phyloP scores from a whole-genome alignment of 2,888 invertebrate species.

The Lumbricus terrestris region DNA sequence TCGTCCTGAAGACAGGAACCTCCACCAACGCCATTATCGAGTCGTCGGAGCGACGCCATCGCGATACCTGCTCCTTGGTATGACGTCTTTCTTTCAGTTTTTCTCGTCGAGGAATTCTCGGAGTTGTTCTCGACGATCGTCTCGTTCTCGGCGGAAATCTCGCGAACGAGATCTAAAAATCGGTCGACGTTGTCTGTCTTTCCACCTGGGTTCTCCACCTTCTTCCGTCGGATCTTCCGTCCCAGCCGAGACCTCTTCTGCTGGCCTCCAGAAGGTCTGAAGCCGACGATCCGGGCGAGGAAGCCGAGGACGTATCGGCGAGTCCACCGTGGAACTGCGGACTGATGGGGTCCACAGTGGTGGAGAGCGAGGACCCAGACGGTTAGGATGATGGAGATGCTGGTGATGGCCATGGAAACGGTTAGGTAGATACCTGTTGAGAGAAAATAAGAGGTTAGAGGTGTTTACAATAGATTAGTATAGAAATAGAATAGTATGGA shows the following conservation, averaged over 20 bases:
- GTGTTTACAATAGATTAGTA: too few species aligned
- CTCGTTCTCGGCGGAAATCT: constrained; percentile 10
- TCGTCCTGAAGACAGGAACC: constrained; percentile 15
- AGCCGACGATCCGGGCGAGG: constrained; percentile 36
- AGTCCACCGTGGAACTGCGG: constrained; percentile 42
- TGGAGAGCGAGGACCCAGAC: constrained; percentile 46
- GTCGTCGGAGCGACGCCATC: constrained; percentile 26
- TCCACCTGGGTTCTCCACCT: not conserved
- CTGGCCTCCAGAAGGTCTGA: constrained; percentile 13
- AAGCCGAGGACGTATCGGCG: constrained; percentile 34
- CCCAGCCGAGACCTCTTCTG: not conserved
- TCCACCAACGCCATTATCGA: constrained; percentile 38
- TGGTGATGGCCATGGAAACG: constrained; percentile 46
- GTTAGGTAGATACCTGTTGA: constrained; percentile 46
- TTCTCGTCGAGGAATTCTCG: not conserved
- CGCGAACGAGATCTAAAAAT: not conserved
- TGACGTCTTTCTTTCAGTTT: constrained; percentile 11
- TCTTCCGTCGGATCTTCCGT: not conserved
- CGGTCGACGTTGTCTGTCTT: not conserved
- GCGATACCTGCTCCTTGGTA: not conserved
- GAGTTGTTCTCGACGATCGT: not conserved
- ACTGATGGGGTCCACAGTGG: constrained; percentile 42
- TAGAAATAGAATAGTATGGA: too few species aligned
- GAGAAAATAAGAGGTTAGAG: not conserved
- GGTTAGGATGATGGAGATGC: constrained; percentile 45